Evolutionary conservation across 2,888 invertebrate genomes (phyloP).

Genomic region (Brachyptera putata): DNA sequence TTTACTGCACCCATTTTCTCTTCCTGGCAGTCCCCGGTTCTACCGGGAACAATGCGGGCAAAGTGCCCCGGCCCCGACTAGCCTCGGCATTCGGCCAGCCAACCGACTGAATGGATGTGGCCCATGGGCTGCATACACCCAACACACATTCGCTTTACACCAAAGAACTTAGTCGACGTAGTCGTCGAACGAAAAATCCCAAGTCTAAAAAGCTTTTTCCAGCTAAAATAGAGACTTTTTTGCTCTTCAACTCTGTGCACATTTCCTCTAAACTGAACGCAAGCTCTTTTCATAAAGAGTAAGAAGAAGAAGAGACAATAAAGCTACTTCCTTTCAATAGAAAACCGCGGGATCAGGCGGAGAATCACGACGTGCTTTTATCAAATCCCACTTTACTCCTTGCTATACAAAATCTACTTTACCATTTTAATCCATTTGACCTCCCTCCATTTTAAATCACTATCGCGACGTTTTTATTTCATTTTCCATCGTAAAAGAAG

Average conservation of each 20-base stretch:
- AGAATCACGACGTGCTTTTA: background rate
- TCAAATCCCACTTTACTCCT: constrained; percentile 12
- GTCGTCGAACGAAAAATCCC: background rate
- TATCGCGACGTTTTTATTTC: constrained; percentile 20
- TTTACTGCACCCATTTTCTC: constrained; percentile 14
- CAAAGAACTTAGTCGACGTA: constrained; percentile 6
- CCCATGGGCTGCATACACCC: constrained; percentile 20
- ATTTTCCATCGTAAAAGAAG: constrained; percentile 24
- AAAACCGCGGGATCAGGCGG: constrained; percentile 17
- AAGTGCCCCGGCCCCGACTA: constrained; percentile 12
- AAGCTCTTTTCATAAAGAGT: background rate
- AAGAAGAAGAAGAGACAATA: constrained; percentile 7
- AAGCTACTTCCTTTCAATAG: constrained; percentile 19
- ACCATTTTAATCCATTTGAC: constrained; percentile 27
- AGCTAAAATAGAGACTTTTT: constrained; percentile 16
- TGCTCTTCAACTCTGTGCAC: constrained; percentile 10
- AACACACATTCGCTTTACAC: constrained; percentile 4
- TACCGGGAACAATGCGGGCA: constrained; percentile 13
- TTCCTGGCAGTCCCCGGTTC: constrained; percentile 1
- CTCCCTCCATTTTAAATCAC: constrained; percentile 24
- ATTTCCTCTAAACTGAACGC: constrained; percentile 5
- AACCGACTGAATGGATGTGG: constrained; percentile 22
- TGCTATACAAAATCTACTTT: constrained; percentile 22
- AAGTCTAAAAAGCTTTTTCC: constrained; percentile 18
- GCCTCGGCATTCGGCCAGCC: background rate